Percentiles rank a stretch among this genome's conserved stretches.
Evolutionary conservation across 2,797 vertebrate genomes (phyloP).

Genomic region (Oophaga sylvatica): DNA sequence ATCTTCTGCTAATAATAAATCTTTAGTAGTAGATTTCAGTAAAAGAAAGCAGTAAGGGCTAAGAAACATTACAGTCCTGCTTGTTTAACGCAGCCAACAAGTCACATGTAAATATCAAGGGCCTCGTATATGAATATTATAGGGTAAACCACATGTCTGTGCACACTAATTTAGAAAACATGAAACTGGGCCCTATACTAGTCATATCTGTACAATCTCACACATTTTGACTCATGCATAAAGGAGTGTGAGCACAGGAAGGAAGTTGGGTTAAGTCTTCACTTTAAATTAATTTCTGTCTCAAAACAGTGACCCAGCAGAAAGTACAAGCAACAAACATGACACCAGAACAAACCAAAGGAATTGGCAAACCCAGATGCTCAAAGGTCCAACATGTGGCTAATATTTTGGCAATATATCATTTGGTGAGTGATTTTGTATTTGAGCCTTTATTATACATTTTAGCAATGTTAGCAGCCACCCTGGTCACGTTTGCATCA

Average conservation of each 20-base stretch:
- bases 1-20: too few species aligned
- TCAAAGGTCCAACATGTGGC: background rate
- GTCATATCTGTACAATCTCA: slow-evolving; percentile 19
- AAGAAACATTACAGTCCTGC: background rate
- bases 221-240: slow-evolving; percentile 6
- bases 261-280: slow-evolving; percentile 18
- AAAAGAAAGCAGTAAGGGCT: background rate
- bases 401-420: slow-evolving; percentile 20
- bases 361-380: background rate
- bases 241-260: slow-evolving; percentile 30
- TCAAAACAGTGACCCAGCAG: slow-evolving; percentile 25
- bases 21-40: too few species aligned
- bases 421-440: slow-evolving; percentile 42
- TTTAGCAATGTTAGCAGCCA: background rate
- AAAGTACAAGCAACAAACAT: slow-evolving; percentile 20
- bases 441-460: background rate
- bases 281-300: background rate
- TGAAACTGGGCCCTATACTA: background rate
- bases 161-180: background rate
- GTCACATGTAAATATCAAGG: background rate
- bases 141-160: background rate
- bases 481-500: background rate
- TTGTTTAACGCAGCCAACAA: background rate
- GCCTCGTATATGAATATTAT: background rate
- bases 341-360: slow-evolving; percentile 1